Base-by-base conservation (phyloP, 1,140 invertebrate species). In the Ganaspis sp. region DNA sequence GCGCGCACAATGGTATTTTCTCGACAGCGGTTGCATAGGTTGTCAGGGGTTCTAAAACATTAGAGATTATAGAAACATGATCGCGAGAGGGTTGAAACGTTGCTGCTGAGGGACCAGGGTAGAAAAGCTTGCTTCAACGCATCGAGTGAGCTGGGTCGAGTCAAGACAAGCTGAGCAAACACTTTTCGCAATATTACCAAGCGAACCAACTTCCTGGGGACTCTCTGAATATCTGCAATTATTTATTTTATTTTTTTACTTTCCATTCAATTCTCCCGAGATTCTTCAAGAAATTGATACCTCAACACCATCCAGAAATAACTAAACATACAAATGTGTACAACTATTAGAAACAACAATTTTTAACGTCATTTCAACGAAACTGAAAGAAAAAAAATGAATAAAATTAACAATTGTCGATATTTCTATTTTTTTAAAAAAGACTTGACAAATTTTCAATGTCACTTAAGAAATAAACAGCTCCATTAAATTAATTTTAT, bases 121-220 rank as follows among this genome's bases (percentile, higher is more conserved):
- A 15, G 58, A 69, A 74, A 82, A 73, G 75, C 78, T 80, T 80
- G 80, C 73, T 84, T 83, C 81, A 83, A 83, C 81, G 78, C 79
- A 70, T 74, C 42, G 38, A 78, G 76, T 64, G 54, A 23, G 21
- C 21, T 64, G 54, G 21, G 54, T 69, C 70, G 64, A 72, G 75
- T 74, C 74, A 77, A 81, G 81, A 81, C 78, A 81, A 79, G 81
- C 83, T 82, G 58, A 80, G 81, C 80, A 85, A 85, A 85, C 81
- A 85, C 80, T 83, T 84, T 85, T 79, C 77, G 75, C 77, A 74
- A 82, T 85, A 85, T 85, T 85, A 81, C 79, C 21, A 74, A 72
- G 70, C 72, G 76, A 70, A 71, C 53, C 70, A 42, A 23, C 69
- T 70, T 38, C 42, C 21, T 40, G 42, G 53, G 72, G 71, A 38